Percentiles rank a stretch among this genome's conserved stretches.
Evolutionary conservation across 2,888 invertebrate genomes (phyloP).

Genomic region (Cephus rjabovi): DNA sequence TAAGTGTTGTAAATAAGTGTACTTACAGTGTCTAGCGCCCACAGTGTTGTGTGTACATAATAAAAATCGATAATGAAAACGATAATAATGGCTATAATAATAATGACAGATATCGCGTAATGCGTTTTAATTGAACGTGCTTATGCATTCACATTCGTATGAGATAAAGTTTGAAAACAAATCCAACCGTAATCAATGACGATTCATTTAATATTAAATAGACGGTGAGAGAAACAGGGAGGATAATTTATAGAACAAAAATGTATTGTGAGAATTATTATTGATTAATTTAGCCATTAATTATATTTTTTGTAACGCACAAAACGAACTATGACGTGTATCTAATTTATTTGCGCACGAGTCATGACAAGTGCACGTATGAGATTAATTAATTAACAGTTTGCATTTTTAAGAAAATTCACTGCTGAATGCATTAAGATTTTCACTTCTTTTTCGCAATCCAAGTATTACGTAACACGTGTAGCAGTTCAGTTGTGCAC

Average conservation of each 20-base stretch:
- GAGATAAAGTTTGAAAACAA: not conserved
- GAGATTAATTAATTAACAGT: not conserved
- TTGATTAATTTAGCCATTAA: not conserved
- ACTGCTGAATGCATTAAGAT: not conserved
- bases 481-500: not conserved
- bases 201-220: not conserved
- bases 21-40: slow-evolving; percentile 66
- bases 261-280: not conserved
- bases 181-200: not conserved
- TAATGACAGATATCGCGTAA: not conserved
- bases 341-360: not conserved
- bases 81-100: slow-evolving; percentile 8
- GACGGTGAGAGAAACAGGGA: not conserved
- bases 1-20: slow-evolving; percentile 67
- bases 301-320: not conserved
- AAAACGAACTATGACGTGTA: slow-evolving; percentile 2
- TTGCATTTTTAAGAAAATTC: not conserved
- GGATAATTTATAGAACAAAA: slow-evolving; percentile 1
- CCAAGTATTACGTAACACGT: not conserved
- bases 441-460: not conserved
- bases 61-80: slow-evolving; percentile 11
- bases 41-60: slow-evolving; percentile 62
- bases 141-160: not conserved
- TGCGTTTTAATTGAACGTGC: not conserved
- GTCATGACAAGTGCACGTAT: not conserved